Percentiles rank a stretch among this genome's conserved stretches.
These are phyloP conservation scores for Maconellicoccus hirsutus DNA, from an alignment of 1,140 invertebrate genomes.

Conservation along the genomic window DNA sequence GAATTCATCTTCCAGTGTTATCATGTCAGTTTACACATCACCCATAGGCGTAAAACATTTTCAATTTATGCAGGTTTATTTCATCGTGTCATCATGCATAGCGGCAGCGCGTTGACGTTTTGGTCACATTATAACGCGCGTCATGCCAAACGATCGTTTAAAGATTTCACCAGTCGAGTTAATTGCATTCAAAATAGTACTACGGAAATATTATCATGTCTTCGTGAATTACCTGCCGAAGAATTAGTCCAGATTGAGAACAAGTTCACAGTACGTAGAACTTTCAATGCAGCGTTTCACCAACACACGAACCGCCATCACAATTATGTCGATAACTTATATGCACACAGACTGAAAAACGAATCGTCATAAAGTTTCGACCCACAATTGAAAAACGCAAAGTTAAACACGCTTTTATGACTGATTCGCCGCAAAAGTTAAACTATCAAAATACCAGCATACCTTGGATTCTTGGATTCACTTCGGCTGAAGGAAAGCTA, in stretches of 20 bases:
- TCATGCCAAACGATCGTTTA: neutral
- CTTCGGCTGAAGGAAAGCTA: slow-evolving; percentile 13
- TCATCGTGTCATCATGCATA: slow-evolving; percentile 37
- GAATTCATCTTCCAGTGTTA: neutral
- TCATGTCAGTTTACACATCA: neutral
- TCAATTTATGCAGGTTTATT: slow-evolving; percentile 31
- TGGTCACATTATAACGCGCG: slow-evolving; percentile 42
- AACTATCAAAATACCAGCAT: slow-evolving; percentile 18
- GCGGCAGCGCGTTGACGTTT: slow-evolving; percentile 53
- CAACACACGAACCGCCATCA: too few species aligned
- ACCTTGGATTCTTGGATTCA: slow-evolving; percentile 23
- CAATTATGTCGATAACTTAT: neutral
- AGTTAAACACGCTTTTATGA: neutral
- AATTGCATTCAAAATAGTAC: slow-evolving; percentile 14
- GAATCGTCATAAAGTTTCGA: slow-evolving; percentile 2
- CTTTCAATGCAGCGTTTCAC: neutral
- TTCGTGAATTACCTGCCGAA: slow-evolving; percentile 11
- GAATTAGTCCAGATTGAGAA: slow-evolving; percentile 24
- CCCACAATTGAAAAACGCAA: slow-evolving; percentile 4
- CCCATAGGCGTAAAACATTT: neutral
- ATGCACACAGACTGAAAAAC: slow-evolving; percentile 15
- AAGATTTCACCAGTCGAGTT: slow-evolving; percentile 4
- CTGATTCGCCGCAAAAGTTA: neutral
- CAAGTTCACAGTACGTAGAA: neutral
- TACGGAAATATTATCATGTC: slow-evolving; percentile 9